These are phyloP conservation scores for Amphiprion ocellaris DNA, from an alignment of 2,113 vertebrate genomes.

Conservation along the genomic window DNA sequence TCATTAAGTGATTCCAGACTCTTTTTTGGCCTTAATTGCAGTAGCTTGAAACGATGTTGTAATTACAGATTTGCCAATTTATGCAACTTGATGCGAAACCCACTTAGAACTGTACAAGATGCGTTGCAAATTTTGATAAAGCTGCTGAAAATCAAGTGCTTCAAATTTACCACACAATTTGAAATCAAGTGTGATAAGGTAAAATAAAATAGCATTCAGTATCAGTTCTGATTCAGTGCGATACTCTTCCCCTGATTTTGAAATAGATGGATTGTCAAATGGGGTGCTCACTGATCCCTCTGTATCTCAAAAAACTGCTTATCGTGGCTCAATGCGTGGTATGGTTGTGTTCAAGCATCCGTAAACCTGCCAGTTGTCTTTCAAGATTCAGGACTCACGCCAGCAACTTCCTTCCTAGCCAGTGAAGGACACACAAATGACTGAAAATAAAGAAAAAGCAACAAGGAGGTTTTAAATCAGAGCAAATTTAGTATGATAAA, in stretches of 20 bases:
- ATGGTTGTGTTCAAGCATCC: constrained; percentile 19
- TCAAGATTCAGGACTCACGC: constrained; percentile 27
- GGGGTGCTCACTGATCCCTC: constrained; percentile 8
- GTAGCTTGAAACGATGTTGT: no score
- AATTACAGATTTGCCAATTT: no score
- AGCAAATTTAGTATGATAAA: background rate
- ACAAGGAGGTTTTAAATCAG: background rate
- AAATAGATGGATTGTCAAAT: constrained; percentile 24
- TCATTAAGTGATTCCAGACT: no score
- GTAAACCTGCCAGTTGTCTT: constrained; percentile 13
- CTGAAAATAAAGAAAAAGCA: background rate
- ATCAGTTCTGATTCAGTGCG: background rate
- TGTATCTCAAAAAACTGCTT: constrained; percentile 26
- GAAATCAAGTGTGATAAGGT: background rate
- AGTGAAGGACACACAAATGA: constrained; percentile 14
- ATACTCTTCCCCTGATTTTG: constrained; percentile 14
- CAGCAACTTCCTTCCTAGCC: constrained; percentile 16
- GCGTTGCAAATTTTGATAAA: no score
- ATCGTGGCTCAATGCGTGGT: constrained; percentile 3
- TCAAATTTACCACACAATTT: no score
- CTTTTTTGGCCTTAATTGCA: no score
- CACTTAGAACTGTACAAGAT: no score
- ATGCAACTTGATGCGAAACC: no score
- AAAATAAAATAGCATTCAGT: background rate
- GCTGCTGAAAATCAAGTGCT: no score